These are phyloP conservation scores for Chloromyia formosa DNA, from an alignment of 2,888 invertebrate genomes.

Conservation along the genomic window DNA sequence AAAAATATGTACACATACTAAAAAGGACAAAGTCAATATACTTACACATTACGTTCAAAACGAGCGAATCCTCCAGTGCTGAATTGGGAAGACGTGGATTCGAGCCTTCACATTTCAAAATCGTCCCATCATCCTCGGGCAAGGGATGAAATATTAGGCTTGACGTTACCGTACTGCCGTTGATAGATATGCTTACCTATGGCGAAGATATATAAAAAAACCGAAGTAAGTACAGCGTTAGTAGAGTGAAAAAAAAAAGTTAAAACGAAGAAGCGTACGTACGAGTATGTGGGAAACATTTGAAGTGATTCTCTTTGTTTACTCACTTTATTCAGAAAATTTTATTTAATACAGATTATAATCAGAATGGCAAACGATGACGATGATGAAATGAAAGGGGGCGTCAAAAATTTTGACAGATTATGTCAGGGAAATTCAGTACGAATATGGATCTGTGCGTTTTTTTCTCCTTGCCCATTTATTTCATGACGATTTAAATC, in stretches of 20 bases:
- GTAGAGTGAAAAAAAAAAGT: slow-evolving; percentile 1
- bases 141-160: slow-evolving; percentile 81
- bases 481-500: not conserved
- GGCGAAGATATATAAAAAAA: not conserved
- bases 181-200: slow-evolving; percentile 71
- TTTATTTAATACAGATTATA: slow-evolving; percentile 20
- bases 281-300: not conserved
- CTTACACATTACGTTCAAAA: slow-evolving; percentile 90
- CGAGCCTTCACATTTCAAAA: slow-evolving; percentile 85
- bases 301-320: slow-evolving; percentile 11
- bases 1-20: not conserved
- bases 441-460: not conserved
- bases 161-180: slow-evolving; percentile 79
- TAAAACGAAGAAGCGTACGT: not conserved
- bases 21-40: slow-evolving; percentile 56
- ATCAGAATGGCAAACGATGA: slow-evolving; percentile 12
- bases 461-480: not conserved
- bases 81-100: slow-evolving; percentile 81
- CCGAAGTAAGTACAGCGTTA: not conserved
- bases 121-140: slow-evolving; percentile 85
- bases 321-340: slow-evolving; percentile 10
- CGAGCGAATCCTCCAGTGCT: slow-evolving; percentile 81
- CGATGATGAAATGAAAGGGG: not conserved
- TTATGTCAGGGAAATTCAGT: not conserved
- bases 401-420: not conserved